Evolutionary conservation across 2,797 vertebrate genomes (phyloP), one percentile per base, ranked within the genome.

Genomic region (Saxicola maurus): DNA sequence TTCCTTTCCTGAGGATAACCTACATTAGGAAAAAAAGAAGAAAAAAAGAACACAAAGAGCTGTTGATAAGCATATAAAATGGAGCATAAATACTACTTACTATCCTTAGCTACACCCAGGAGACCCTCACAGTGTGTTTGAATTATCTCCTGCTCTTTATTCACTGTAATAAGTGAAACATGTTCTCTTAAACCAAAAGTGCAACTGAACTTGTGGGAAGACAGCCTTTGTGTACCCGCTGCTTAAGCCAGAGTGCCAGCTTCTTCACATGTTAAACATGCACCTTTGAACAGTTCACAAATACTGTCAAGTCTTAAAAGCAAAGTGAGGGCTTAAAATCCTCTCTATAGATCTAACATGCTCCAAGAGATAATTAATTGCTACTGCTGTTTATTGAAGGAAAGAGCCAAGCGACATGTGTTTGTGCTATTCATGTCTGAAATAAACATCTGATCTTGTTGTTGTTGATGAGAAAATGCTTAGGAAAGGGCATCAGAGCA

Each of bases 31-130:
- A 52, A 52, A 35, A 61, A 40, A 56, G 4, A n/a, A 21, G 15
- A 40, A 17, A 40, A 40, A 40, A 40, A 40, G 40, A 40, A 40
- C 73, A 92, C 30, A 78, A 92, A 87, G 38, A 79, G 76, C 67
- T 91, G 89, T 89, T 94, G 92, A 90, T 90, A 87, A 86, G 92
- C 90, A 92, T 79, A 87, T 48, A 81, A 92, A 94, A 92, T 46
- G 60, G 45, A 87, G 71, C 82, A 86, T 66, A 79, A 92, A 82
- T 68, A 81, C 69, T 79, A 67, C 76, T 60, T 76, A 19, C 82
- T 87, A 53, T 69, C 62, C 13, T 2, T 25, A 89, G 85, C 64
- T 91, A 73, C 52, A 76, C 76, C 73, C 86, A 75, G 48, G 89
- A 89, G 89, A 90, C 82, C 52, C 69, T 52, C 0, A 0, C 51